Percentiles rank a stretch among this genome's conserved stretches.
Conservation (phyloP, 2,797 vertebrate genomes). For the Ptychobarbus kaznakovi region DNA sequence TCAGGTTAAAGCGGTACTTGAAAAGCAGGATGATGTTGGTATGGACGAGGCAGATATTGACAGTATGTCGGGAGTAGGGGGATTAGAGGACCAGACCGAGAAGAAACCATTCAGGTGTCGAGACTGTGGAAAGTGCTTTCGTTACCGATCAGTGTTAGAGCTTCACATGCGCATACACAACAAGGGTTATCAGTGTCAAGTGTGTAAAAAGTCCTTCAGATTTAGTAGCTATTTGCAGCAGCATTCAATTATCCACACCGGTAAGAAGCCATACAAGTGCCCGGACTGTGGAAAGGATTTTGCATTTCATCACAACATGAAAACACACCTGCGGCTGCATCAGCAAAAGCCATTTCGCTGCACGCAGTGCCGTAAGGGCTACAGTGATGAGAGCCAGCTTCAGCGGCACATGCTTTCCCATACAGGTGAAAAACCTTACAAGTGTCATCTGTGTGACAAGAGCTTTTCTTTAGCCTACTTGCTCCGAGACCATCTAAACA, state of each 20-base stretch:
- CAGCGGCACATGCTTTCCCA: slow-evolving; percentile 82
- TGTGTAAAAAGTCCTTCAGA: slow-evolving; percentile 81
- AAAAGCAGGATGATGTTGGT: slow-evolving; percentile 65
- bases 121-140: slow-evolving; percentile 81
- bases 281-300: slow-evolving; percentile 84
- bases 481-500: slow-evolving; percentile 84
- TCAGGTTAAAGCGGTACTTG: slow-evolving; percentile 64
- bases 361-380: slow-evolving; percentile 82
- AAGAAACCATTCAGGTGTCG: slow-evolving; percentile 76
- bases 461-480: slow-evolving; percentile 82
- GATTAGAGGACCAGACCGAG: slow-evolving; percentile 59
- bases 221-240: slow-evolving; percentile 84
- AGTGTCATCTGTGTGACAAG: slow-evolving; percentile 80
- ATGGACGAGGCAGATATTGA: slow-evolving; percentile 59
- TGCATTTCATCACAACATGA: slow-evolving; percentile 85
- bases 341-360: slow-evolving; percentile 83
- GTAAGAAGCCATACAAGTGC: slow-evolving; percentile 83
- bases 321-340: slow-evolving; percentile 81
- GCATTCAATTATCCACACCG: slow-evolving; percentile 82
- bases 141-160: slow-evolving; percentile 81
- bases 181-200: slow-evolving; percentile 82
- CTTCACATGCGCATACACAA: slow-evolving; percentile 84
- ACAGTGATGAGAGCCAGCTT: slow-evolving; percentile 79
- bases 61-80: slow-evolving; percentile 63
- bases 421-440: slow-evolving; percentile 80